Percentiles rank a stretch among this genome's conserved stretches.
These are phyloP conservation scores for Drosophila carrolli DNA, from an alignment of 1,140 invertebrate genomes.

Conservation along the genomic window DNA sequence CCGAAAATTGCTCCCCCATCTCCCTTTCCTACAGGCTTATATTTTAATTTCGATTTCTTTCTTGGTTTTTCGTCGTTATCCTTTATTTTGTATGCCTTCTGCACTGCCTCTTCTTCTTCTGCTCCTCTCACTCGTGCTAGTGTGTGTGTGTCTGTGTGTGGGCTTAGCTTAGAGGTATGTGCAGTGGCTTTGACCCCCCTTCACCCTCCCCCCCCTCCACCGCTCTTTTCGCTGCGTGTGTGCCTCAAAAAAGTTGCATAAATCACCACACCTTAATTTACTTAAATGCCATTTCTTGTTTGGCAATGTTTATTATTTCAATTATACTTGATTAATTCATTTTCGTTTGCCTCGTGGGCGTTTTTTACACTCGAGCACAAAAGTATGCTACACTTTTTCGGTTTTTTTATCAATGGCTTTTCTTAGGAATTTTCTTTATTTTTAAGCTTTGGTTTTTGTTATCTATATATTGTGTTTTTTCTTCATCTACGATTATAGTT, in stretches of 20 bases:
- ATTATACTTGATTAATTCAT: constrained; percentile 22
- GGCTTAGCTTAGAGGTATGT: constrained; percentile 63
- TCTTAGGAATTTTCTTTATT: not conserved
- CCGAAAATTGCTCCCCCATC: constrained; percentile 63
- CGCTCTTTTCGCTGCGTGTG: constrained; percentile 36
- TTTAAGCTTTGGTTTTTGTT: not conserved
- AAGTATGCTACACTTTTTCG: constrained; percentile 45
- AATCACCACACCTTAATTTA: constrained; percentile 85
- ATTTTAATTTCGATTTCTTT: constrained; percentile 83
- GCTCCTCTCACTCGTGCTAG: not conserved
- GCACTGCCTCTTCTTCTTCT: constrained; percentile 7
- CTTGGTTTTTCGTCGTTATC: constrained; percentile 77
- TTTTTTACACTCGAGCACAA: constrained; percentile 28
- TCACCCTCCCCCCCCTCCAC: constrained; percentile 2
- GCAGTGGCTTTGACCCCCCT: constrained; percentile 43
- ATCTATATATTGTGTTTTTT: constrained; percentile 14
- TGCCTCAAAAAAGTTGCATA: constrained; percentile 80
- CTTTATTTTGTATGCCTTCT: constrained; percentile 73
- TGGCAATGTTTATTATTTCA: constrained; percentile 16
- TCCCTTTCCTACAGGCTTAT: constrained; percentile 53
- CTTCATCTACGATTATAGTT: constrained; percentile 26
- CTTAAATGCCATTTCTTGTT: constrained; percentile 57
- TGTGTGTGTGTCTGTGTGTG: constrained; percentile 34
- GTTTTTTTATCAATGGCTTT: not conserved
- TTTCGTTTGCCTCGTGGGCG: constrained; percentile 33